These are phyloP conservation scores for Dendroctonus ponderosae DNA, from an alignment of 1,140 invertebrate species.

Conservation along the genomic window DNA sequence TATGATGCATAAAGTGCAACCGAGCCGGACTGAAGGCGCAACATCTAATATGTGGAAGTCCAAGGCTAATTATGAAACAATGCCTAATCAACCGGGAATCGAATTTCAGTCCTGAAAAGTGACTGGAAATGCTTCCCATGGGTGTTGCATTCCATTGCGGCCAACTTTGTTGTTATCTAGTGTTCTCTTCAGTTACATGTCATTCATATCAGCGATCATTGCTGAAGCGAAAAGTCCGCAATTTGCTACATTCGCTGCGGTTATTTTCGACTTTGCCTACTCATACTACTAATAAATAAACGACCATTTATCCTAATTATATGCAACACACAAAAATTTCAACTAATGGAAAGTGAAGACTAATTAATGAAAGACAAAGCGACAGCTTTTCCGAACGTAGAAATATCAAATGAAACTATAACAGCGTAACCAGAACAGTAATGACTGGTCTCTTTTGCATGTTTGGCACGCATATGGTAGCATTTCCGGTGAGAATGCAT, in stretches of 20 bases:
- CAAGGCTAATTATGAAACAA: background rate
- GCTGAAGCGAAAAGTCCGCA: too few species aligned
- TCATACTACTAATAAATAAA: too few species aligned
- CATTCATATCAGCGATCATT: too few species aligned
- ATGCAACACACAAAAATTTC: too few species aligned
- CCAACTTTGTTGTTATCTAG: too few species aligned
- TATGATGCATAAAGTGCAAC: too few species aligned
- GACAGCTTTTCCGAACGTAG: background rate
- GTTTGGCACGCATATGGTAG: slow-evolving; percentile 18
- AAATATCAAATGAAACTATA: background rate
- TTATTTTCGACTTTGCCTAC: too few species aligned
- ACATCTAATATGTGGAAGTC: background rate
- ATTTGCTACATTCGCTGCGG: too few species aligned
- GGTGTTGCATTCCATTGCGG: background rate
- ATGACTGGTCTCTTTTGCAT: slow-evolving; percentile 2
- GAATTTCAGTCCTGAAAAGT: background rate
- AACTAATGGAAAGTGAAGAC: too few species aligned
- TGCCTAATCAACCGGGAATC: background rate
- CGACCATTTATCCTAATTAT: too few species aligned
- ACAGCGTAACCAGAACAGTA: slow-evolving; percentile 1
- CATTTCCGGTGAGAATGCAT: slow-evolving; percentile 20
- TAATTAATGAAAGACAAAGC: too few species aligned
- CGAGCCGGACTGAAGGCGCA: too few species aligned
- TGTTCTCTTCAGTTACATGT: background rate
- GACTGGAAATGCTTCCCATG: background rate